Percentiles rank a stretch among this genome's conserved stretches.
phyloP scores from a whole-genome alignment of 2,797 vertebrate genomes.

The Scolopax bukidnonensis region DNA sequence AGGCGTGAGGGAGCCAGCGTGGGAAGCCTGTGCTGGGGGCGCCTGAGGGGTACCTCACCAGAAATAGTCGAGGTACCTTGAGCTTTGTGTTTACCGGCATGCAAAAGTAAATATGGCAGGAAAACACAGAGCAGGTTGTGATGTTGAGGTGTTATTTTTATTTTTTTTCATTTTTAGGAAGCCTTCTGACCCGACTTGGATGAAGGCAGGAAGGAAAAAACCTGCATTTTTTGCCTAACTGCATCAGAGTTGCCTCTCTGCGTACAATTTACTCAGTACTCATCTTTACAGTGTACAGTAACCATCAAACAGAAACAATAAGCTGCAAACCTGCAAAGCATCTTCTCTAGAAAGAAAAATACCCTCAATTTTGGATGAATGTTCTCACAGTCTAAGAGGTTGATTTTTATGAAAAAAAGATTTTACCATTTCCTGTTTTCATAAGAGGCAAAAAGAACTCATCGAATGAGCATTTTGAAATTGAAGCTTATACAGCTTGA shows the following conservation, averaged over 20 bases:
- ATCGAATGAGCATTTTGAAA: neutral
- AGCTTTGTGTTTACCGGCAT: neutral
- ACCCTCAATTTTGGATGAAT: neutral
- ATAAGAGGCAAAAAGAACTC: neutral
- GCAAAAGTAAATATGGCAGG: neutral
- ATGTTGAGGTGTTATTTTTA: neutral
- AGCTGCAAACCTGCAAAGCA: neutral
- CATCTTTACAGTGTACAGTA: neutral
- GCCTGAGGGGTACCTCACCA: neutral
- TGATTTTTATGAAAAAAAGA: neutral
- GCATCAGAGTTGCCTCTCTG: neutral
- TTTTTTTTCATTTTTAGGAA: constrained; percentile 13
- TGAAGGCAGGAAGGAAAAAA: neutral
- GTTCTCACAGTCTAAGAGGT: neutral
- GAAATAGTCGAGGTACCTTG: neutral
- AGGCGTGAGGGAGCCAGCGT: fast-evolving
- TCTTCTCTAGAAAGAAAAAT: neutral
- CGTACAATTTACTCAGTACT: fast-evolving
- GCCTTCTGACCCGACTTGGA: neutral
- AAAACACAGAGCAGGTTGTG: fast-evolving
- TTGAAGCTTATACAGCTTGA: neutral
- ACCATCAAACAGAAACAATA: neutral
- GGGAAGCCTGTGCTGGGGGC: neutral
- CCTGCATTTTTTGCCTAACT: neutral
- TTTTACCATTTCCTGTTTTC: neutral